These are phyloP conservation scores for Sisor rabdophorus DNA, from an alignment of 2,113 vertebrate species.

Conservation along the genomic window DNA sequence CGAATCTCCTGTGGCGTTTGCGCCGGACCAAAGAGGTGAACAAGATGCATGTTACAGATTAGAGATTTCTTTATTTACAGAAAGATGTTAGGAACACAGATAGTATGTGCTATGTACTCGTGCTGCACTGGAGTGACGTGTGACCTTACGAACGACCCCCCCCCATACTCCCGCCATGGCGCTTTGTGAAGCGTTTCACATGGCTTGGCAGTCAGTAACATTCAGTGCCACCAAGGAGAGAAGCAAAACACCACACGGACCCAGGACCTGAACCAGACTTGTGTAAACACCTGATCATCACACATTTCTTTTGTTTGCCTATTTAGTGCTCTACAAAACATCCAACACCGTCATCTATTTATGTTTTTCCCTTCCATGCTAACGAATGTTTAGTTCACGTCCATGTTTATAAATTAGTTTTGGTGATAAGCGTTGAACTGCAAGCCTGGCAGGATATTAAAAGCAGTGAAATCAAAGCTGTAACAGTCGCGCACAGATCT, in stretches of 20 bases:
- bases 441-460: neutral
- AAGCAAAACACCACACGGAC: neutral
- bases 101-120: slow-evolving; percentile 2
- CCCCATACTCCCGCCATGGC: slow-evolving; percentile 15
- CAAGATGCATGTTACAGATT: slow-evolving; percentile 34
- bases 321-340: neutral
- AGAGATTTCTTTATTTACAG: slow-evolving; percentile 35
- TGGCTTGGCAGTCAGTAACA: slow-evolving; percentile 9
- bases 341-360: neutral
- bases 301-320: neutral
- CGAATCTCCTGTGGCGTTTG: slow-evolving; percentile 33
- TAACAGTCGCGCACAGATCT: too few species aligned
- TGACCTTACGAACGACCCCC: neutral
- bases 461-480: neutral
- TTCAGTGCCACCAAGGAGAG: slow-evolving; percentile 19
- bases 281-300: neutral
- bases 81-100: slow-evolving; percentile 39
- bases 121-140: neutral
- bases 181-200: slow-evolving; percentile 9
- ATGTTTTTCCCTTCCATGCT: neutral
- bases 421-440: neutral
- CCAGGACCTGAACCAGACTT: neutral
- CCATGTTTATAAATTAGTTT: too few species aligned
- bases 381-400: neutral
- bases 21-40: slow-evolving; percentile 3